These are phyloP conservation scores for Oostethus manadensis DNA, from an alignment of 2,113 vertebrate genomes.

Conservation along the genomic window DNA sequence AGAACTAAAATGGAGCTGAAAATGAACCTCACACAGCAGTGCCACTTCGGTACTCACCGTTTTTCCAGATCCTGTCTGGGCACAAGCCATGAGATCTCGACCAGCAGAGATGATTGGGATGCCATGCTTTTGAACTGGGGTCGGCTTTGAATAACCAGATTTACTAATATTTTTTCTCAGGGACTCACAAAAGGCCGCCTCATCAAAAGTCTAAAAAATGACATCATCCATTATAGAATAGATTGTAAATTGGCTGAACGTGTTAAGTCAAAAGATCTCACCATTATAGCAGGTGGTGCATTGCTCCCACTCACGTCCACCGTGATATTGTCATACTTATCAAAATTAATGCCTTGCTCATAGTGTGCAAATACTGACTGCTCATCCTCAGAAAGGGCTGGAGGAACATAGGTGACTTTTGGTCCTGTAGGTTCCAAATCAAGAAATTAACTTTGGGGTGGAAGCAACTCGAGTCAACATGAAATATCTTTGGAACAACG, in stretches of 20 bases:
- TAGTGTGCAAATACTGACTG: conserved; percentile 82
- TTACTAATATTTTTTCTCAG: conserved; percentile 78
- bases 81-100: conserved; percentile 95
- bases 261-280: conserved; percentile 33
- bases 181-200: conserved; percentile 78
- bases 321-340: conserved; percentile 87
- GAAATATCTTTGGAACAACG: neutral
- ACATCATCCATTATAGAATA: no score
- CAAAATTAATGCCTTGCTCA: conserved; percentile 85
- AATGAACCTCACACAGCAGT: neutral
- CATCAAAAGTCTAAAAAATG: conserved; percentile 78
- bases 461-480: neutral
- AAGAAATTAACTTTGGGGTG: no score
- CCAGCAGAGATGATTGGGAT: conserved; percentile 84
- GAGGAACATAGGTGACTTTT: conserved; percentile 85
- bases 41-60: conserved; percentile 74
- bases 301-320: conserved; percentile 84
- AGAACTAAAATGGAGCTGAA: neutral
- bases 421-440: conserved; percentile 65
- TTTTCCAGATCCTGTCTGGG: conserved; percentile 96
- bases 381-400: conserved; percentile 82
- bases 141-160: conserved; percentile 88
- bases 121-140: conserved; percentile 92
- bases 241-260: neutral
- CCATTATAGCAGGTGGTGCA: conserved; percentile 80